These are phyloP conservation scores for Zosterops borbonicus DNA, from an alignment of 2,113 vertebrate genomes.

Conservation along the genomic window DNA sequence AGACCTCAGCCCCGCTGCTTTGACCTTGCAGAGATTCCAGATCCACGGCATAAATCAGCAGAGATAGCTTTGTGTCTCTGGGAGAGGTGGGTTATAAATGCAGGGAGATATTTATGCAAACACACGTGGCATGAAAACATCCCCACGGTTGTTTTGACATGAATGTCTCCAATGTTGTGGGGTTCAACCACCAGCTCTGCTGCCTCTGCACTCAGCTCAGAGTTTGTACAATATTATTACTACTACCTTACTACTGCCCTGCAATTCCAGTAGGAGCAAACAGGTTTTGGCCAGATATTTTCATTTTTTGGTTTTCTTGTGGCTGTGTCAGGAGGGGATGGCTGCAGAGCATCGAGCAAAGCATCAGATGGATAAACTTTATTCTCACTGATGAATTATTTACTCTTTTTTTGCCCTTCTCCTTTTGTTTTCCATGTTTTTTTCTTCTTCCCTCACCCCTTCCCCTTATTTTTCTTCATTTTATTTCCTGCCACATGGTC, in stretches of 20 bases:
- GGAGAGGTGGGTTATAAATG: background rate
- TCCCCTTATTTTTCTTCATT: background rate
- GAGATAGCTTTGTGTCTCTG: slow-evolving; percentile 14
- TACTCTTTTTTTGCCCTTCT: accelerated
- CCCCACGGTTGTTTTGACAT: background rate
- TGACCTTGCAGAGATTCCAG: slow-evolving; percentile 45
- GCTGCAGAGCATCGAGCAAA: background rate
- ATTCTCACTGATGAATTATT: background rate
- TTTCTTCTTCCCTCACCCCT: accelerated
- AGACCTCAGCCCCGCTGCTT: slow-evolving; percentile 33
- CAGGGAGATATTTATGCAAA: slow-evolving; percentile 32
- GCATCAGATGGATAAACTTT: background rate
- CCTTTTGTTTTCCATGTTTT: background rate
- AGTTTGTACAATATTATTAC: background rate
- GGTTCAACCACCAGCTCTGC: background rate
- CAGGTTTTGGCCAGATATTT: background rate
- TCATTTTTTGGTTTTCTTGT: background rate
- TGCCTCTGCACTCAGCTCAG: background rate
- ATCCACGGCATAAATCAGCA: slow-evolving; percentile 3
- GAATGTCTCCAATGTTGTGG: background rate
- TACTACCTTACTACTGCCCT: accelerated
- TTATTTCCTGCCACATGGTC: accelerated
- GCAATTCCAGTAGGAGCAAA: background rate
- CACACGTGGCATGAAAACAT: background rate
- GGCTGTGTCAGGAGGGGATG: background rate